Conservation (phyloP, 2,113 vertebrate genomes). For the Leiothrix lutea region DNA sequence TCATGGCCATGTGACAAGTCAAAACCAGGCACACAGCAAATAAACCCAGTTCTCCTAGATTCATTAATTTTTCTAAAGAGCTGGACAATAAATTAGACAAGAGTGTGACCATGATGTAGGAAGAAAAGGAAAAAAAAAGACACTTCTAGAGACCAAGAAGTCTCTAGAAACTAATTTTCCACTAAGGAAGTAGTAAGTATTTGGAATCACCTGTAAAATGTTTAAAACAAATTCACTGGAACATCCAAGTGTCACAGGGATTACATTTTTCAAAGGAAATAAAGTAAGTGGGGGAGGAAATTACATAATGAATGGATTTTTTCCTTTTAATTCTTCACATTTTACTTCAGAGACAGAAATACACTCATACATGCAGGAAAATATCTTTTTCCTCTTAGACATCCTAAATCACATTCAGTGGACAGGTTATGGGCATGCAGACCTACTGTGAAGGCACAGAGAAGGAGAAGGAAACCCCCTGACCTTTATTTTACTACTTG, state of each 20-base stretch:
- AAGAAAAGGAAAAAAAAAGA: not conserved
- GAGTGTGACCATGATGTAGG: not conserved
- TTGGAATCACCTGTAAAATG: slow-evolving; percentile 24
- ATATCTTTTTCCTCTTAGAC: slow-evolving; percentile 20
- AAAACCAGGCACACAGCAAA: not conserved
- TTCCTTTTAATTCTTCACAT: slow-evolving; percentile 18
- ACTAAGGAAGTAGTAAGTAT: slow-evolving; percentile 9
- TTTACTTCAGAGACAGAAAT: slow-evolving; percentile 19
- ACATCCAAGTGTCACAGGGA: not conserved
- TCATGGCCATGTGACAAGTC: not conserved
- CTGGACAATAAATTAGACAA: not conserved
- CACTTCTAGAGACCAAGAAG: not conserved
- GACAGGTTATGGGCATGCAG: not conserved
- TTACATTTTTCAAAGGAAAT: slow-evolving; percentile 41
- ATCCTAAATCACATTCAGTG: slow-evolving; percentile 14
- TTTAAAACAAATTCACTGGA: slow-evolving; percentile 4
- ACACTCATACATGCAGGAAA: not conserved
- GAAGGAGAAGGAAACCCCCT: not conserved
- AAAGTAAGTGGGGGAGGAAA: slow-evolving; percentile 6
- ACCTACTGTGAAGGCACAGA: not conserved
- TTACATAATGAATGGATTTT: not conserved
- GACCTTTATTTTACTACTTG: not conserved
- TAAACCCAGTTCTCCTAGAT: not conserved
- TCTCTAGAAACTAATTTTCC: slow-evolving; percentile 24
- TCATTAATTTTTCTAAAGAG: not conserved